A percentile compares a stretch with the other conserved stretches of the same genome.
These are phyloP conservation scores for Vireo altiloquus DNA, from an alignment of 2,113 vertebrate genomes.

Conservation along the genomic window DNA sequence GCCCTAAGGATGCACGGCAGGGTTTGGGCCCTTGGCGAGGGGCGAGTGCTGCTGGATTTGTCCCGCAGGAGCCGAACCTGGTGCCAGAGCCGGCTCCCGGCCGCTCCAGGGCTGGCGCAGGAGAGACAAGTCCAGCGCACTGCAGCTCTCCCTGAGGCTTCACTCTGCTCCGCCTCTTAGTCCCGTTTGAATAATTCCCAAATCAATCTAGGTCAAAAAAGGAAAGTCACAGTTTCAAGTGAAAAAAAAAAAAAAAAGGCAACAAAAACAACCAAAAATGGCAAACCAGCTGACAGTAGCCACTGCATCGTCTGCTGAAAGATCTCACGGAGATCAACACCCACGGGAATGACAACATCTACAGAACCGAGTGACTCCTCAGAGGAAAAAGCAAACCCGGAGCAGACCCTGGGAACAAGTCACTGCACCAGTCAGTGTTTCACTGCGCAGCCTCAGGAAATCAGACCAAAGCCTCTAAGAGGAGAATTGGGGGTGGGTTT, in stretches of 20 bases:
- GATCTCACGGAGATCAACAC: conserved; percentile 60
- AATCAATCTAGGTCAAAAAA: neutral
- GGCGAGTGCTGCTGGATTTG: neutral
- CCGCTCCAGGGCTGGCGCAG: accelerated
- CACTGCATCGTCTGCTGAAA: conserved; percentile 10
- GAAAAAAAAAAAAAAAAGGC: neutral
- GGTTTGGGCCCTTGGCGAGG: accelerated
- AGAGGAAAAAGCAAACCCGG: neutral
- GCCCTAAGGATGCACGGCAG: accelerated
- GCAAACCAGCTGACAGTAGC: conserved; percentile 7
- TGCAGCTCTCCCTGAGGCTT: neutral
- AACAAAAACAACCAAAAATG: neutral
- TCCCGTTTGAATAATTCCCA: neutral
- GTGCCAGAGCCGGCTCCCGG: neutral
- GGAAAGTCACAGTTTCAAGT: neutral
- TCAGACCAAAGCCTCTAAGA: neutral
- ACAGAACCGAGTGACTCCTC: neutral
- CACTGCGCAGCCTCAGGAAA: neutral
- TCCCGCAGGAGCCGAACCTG: accelerated
- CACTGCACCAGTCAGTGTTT: neutral
- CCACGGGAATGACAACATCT: neutral
- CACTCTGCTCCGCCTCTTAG: neutral
- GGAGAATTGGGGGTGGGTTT: neutral
- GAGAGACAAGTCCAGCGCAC: neutral
- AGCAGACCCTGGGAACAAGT: neutral